These are phyloP conservation scores for Drosophila cognata DNA, from an alignment of 2,888 invertebrate species.

Conservation along the genomic window DNA sequence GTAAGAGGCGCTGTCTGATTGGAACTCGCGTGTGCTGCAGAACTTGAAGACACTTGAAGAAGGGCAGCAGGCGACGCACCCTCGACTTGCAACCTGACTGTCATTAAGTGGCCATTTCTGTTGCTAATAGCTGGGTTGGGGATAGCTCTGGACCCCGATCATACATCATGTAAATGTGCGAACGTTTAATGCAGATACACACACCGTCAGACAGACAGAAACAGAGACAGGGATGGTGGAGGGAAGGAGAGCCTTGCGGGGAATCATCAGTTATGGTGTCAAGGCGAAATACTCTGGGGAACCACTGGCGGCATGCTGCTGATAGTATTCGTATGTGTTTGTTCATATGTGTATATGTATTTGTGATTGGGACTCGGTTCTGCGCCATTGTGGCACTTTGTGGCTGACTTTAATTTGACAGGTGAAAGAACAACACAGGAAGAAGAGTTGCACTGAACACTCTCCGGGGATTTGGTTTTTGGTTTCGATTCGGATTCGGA, in stretches of 20 bases:
- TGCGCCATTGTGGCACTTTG: conserved; percentile 40
- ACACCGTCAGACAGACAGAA: background rate
- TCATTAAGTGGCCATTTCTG: conserved; percentile 60
- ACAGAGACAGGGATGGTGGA: background rate
- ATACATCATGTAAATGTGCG: conserved; percentile 58
- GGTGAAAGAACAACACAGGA: conserved; percentile 52
- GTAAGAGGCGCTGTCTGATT: conserved; percentile 38
- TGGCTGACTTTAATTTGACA: conserved; percentile 61
- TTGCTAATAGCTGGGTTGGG: conserved; percentile 49
- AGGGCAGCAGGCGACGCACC: conserved; percentile 10
- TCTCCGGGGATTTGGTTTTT: conserved; percentile 31
- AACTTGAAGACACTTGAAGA: conserved; percentile 33
- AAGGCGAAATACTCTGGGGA: conserved; percentile 63
- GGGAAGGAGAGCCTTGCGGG: background rate
- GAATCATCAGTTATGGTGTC: conserved; percentile 18
- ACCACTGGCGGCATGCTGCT: conserved; percentile 13
- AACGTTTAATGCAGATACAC: conserved; percentile 49
- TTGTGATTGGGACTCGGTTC: conserved; percentile 20
- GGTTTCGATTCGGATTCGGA: conserved; percentile 17
- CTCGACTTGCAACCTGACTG: conserved; percentile 24
- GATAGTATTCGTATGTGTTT: background rate
- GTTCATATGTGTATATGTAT: background rate
- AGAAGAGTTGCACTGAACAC: conserved; percentile 7
- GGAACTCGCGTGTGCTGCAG: conserved; percentile 24
- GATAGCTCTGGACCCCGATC: conserved; percentile 26